phyloP scores from a whole-genome alignment of 2,113 vertebrate genomes.

The Mesocricetus auratus region DNA sequence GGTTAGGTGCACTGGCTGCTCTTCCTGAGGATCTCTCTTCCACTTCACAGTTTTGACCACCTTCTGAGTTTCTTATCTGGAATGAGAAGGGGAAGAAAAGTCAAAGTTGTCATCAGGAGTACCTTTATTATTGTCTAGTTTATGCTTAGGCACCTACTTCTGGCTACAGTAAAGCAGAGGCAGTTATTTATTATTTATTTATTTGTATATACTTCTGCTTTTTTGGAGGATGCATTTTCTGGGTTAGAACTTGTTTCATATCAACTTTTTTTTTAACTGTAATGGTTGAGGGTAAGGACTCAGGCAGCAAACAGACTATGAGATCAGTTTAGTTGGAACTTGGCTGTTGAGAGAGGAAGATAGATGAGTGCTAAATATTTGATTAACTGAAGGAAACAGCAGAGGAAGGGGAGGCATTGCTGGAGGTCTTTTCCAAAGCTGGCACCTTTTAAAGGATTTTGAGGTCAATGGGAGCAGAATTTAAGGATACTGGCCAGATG shows the following conservation, averaged over 20 bases:
- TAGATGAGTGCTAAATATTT: not conserved
- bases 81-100: slow-evolving; percentile 15
- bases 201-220: not conserved
- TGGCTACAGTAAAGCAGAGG: not conserved
- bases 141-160: slow-evolving; percentile 28
- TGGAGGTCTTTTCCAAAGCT: not conserved
- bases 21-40: not conserved
- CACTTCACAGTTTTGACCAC: not conserved
- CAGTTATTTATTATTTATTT: slow-evolving; percentile 8
- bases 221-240: slow-evolving; percentile 41
- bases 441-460: not conserved
- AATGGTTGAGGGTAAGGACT: not conserved
- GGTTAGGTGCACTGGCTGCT: no score
- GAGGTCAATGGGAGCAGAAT: not conserved
- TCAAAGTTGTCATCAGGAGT: not conserved
- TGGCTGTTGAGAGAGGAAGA: not conserved
- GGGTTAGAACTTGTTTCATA: slow-evolving; percentile 18
- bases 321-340: not conserved
- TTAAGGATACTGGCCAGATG: not conserved
- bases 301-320: not conserved
- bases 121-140: not conserved
- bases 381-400: not conserved
- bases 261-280: not conserved
- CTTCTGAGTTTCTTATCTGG: slow-evolving; percentile 27
- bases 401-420: not conserved